phyloP scores from a whole-genome alignment of 2,797 vertebrate species.

The Lepus oiostolus region DNA sequence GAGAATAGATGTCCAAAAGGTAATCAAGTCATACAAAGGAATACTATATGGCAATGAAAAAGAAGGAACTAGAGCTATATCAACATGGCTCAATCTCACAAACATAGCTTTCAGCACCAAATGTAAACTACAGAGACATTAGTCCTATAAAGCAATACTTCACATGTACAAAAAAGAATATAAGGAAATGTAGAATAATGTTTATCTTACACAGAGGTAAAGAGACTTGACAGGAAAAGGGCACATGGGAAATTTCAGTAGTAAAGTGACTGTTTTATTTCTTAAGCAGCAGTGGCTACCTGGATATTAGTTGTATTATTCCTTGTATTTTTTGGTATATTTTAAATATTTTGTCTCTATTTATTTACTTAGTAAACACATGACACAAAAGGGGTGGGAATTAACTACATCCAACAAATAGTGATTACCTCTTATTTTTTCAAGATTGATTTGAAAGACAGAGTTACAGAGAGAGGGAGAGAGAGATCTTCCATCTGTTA shows the following conservation, averaged over 20 bases:
- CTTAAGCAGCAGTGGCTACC: background rate
- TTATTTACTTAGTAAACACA: background rate
- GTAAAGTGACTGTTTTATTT: background rate
- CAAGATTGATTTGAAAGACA: too few species aligned
- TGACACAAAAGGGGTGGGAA: slow-evolving; percentile 31
- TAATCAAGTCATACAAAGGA: slow-evolving; percentile 10
- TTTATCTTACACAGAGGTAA: background rate
- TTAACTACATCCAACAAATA: slow-evolving; percentile 23
- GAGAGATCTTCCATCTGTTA: too few species aligned
- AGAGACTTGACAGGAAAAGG: background rate
- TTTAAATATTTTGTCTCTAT: background rate
- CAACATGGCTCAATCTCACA: background rate
- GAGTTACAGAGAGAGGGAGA: too few species aligned
- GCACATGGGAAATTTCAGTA: background rate
- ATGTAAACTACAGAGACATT: background rate
- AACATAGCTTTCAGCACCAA: background rate
- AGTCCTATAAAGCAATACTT: too few species aligned
- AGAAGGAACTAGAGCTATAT: background rate
- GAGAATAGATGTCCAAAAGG: background rate
- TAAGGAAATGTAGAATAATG: background rate
- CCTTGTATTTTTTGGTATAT: background rate
- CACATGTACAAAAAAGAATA: background rate
- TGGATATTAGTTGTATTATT: background rate
- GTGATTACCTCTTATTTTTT: background rate
- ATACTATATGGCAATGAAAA: background rate